Evolutionary conservation across 2,888 invertebrate genomes (phyloP).

Genomic region (Trissoscelio sp.): DNA sequence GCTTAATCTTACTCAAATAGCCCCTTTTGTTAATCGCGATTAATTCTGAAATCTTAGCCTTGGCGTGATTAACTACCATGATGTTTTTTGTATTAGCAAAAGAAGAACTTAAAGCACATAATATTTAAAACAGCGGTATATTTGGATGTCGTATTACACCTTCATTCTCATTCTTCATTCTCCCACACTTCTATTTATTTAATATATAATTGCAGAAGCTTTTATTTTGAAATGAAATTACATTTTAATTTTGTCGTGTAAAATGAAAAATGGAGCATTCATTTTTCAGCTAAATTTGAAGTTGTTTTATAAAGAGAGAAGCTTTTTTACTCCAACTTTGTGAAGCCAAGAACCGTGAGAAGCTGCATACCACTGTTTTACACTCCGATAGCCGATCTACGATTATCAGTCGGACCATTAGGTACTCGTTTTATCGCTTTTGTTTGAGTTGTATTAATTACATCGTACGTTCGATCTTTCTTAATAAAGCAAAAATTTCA

Average conservation of each 20-base stretch:
- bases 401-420: slow-evolving; percentile 53
- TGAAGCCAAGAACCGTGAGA: slow-evolving; percentile 54
- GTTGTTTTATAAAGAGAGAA: slow-evolving; percentile 39
- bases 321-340: slow-evolving; percentile 46
- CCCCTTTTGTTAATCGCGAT: too few relatives aligned
- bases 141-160: too few relatives aligned
- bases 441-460: slow-evolving; percentile 47
- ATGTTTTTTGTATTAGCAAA: too few relatives aligned
- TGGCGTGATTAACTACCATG: too few relatives aligned
- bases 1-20: too few relatives aligned
- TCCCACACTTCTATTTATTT: too few relatives aligned
- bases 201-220: too few relatives aligned
- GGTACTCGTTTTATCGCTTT: slow-evolving; percentile 49
- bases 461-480: slow-evolving; percentile 17
- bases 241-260: neutral
- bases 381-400: slow-evolving; percentile 26
- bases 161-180: too few relatives aligned
- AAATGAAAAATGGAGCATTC: slow-evolving; percentile 33
- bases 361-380: slow-evolving; percentile 33
- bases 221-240: neutral
- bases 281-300: slow-evolving; percentile 52
- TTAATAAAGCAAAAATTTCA: slow-evolving; percentile 34
- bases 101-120: too few relatives aligned
- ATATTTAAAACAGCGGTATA: too few relatives aligned
- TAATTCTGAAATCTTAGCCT: too few relatives aligned